These are phyloP conservation scores for Chunga burmeisteri DNA, from an alignment of 2,113 vertebrate species.

Conservation along the genomic window DNA sequence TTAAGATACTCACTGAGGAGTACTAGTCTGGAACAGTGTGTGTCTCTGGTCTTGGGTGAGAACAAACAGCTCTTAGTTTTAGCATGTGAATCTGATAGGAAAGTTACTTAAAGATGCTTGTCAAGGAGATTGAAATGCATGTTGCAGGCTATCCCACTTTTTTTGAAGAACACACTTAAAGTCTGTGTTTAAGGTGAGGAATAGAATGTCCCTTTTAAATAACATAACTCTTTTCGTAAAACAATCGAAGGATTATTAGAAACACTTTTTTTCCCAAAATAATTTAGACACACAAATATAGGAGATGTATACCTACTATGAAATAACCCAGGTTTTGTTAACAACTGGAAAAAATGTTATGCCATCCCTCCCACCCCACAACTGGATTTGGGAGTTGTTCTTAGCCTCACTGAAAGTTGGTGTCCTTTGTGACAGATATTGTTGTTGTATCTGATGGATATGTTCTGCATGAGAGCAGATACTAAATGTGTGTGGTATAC, in stretches of 20 bases:
- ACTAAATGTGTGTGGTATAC: background rate
- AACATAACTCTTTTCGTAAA: background rate
- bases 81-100: background rate
- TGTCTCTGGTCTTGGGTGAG: background rate
- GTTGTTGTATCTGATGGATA: background rate
- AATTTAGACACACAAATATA: background rate
- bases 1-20: background rate
- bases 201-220: background rate
- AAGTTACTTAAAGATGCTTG: background rate
- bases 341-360: background rate
- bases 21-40: background rate
- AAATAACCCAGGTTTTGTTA: background rate
- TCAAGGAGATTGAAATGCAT: background rate
- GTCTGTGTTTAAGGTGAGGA: background rate
- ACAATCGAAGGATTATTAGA: background rate
- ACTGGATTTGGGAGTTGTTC: background rate
- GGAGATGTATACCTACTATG: background rate
- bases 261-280: background rate
- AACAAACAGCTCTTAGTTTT: background rate
- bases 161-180: background rate
- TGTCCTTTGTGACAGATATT: background rate
- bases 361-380: no score
- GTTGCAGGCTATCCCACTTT: background rate
- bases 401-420: background rate
- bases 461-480: background rate